These are phyloP conservation scores for Pogonophryne albipinna DNA, from an alignment of 2,797 vertebrate genomes.

Conservation along the genomic window DNA sequence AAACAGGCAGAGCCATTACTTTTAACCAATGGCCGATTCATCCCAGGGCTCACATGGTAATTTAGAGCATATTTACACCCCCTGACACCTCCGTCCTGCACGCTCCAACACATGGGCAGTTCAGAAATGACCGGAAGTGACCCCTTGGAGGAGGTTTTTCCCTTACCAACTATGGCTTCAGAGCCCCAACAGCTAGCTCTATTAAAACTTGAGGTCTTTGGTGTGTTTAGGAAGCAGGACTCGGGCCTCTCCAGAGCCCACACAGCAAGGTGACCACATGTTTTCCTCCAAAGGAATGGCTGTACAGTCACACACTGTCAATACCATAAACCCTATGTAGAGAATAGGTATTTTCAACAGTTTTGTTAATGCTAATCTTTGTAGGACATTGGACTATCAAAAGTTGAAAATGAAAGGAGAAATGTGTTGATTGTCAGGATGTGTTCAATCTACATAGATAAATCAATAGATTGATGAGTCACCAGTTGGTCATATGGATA, in stretches of 20 bases:
- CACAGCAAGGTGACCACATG: conserved; percentile 51
- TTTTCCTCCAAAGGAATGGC: conserved; percentile 38
- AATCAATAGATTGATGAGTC: background rate
- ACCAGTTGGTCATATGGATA: too few relatives aligned
- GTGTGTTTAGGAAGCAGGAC: conserved; percentile 71
- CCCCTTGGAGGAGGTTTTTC: conserved; percentile 34
- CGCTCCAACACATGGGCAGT: conserved; percentile 46
- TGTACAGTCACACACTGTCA: conserved; percentile 45
- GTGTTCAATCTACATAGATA: background rate
- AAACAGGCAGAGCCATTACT: conserved; percentile 40
- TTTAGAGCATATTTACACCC: conserved; percentile 49
- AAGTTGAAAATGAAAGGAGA: background rate
- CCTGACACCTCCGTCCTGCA: conserved; percentile 47
- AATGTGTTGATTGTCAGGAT: background rate
- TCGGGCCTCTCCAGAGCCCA: conserved; percentile 26
- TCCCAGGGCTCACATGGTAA: conserved; percentile 44
- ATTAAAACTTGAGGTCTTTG: conserved; percentile 63
- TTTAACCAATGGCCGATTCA: conserved; percentile 59
- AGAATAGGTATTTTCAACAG: conserved; percentile 16
- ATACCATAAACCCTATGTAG: conserved; percentile 21
- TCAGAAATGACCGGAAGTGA: conserved; percentile 64
- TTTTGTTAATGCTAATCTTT: background rate
- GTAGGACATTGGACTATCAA: too few relatives aligned
- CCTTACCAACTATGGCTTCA: conserved; percentile 52
- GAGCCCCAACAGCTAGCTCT: conserved; percentile 44